A percentile compares a stretch with the other conserved stretches of the same genome.
Conservation (phyloP, 2,888 invertebrate species). For the Meloe dianella region DNA sequence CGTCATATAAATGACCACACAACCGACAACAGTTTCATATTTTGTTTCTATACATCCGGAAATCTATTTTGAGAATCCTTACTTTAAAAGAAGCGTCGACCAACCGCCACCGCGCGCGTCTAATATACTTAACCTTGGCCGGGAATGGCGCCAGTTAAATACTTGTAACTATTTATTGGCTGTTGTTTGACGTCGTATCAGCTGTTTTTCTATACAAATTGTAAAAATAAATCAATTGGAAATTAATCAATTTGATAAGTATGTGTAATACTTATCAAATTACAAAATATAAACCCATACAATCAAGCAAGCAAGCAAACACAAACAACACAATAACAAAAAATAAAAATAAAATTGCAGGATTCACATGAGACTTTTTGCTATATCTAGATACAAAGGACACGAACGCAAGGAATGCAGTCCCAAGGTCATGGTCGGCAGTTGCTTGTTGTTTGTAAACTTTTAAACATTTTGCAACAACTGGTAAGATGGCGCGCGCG, state of each 20-base stretch:
- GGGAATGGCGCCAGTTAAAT: slow-evolving; percentile 46
- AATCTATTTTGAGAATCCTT: slow-evolving; percentile 49
- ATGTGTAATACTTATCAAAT: too few relatives aligned
- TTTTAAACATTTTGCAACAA: neutral
- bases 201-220: too few relatives aligned
- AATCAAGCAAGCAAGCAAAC: too few relatives aligned
- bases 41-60: slow-evolving; percentile 15
- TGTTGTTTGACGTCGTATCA: slow-evolving; percentile 26
- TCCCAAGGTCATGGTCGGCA: slow-evolving; percentile 29
- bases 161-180: slow-evolving; percentile 31
- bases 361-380: slow-evolving; percentile 15
- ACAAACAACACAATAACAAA: too few relatives aligned
- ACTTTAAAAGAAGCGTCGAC: neutral
- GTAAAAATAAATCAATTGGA: too few relatives aligned
- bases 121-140: slow-evolving; percentile 50
- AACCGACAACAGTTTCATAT: neutral
- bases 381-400: slow-evolving; percentile 11
- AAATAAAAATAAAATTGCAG: neutral
- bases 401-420: slow-evolving; percentile 30
- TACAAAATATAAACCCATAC: too few relatives aligned
- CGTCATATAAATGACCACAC: too few relatives aligned
- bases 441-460: too few relatives aligned
- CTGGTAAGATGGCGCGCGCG: neutral
- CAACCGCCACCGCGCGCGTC: slow-evolving; percentile 29
- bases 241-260: too few relatives aligned